A percentile compares a stretch with the other conserved stretches of the same genome.
phyloP scores from a whole-genome alignment of 2,888 invertebrate species.

The Seira musarum region DNA sequence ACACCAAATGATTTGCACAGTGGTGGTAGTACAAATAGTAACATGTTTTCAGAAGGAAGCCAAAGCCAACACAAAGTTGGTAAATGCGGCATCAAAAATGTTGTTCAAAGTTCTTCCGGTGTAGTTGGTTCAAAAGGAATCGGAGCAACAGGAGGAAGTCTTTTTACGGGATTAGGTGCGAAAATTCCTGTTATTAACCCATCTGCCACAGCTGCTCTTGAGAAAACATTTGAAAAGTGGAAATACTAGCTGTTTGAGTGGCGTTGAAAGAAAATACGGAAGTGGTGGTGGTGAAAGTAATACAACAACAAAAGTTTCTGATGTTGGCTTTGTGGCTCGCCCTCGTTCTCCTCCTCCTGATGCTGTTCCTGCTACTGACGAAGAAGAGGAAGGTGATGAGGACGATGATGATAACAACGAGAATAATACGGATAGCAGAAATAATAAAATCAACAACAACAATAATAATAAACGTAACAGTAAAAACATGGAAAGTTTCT shows the following conservation, averaged over 20 bases:
- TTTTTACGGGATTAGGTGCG: constrained; percentile 59
- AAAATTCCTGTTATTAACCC: constrained; percentile 59
- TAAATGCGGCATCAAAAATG: background rate
- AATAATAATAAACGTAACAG: constrained; percentile 34
- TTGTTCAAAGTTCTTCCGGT: background rate
- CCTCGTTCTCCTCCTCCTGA: background rate
- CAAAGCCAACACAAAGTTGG: background rate
- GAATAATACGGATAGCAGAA: background rate
- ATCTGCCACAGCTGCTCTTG: constrained; percentile 55
- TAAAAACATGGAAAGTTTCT: constrained; percentile 46
- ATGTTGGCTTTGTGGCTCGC: background rate
- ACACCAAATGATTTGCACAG: background rate
- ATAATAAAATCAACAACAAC: constrained; percentile 30
- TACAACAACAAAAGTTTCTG: constrained; percentile 6
- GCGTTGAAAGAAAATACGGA: constrained; percentile 39
- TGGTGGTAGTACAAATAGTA: background rate
- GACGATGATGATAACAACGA: constrained; percentile 13
- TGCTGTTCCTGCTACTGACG: background rate
- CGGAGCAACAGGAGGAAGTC: constrained; percentile 8
- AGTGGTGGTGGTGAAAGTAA: constrained; percentile 19
- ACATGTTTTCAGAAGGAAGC: background rate
- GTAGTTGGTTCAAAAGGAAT: background rate
- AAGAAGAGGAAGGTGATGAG: background rate
- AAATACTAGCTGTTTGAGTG: constrained; percentile 25
- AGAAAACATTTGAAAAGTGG: constrained; percentile 51